phyloP scores from a whole-genome alignment of 2,888 invertebrate species.

The Heliconius ismenius region DNA sequence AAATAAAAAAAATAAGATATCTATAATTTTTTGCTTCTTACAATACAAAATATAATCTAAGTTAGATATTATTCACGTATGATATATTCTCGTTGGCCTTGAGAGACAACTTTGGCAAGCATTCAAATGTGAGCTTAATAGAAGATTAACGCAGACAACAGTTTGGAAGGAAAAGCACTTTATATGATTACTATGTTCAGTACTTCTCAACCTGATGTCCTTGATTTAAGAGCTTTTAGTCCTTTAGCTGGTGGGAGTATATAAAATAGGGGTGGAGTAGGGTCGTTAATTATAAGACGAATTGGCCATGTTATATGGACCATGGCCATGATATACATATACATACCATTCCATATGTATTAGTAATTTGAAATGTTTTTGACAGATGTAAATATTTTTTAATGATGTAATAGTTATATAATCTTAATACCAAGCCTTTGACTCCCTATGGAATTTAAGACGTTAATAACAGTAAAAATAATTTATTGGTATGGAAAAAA shows the following conservation, averaged over 20 bases:
- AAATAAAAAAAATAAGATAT: background rate
- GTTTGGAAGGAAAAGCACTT: slow-evolving; percentile 49
- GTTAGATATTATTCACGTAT: slow-evolving; percentile 17
- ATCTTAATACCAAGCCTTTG: too few relatives aligned
- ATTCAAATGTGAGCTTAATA: slow-evolving; percentile 47
- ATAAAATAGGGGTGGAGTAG: background rate
- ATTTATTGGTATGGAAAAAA: too few relatives aligned
- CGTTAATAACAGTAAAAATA: too few relatives aligned
- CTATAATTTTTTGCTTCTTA: background rate
- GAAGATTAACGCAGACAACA: slow-evolving; percentile 49
- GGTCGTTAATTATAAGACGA: background rate
- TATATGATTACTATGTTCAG: slow-evolving; percentile 49
- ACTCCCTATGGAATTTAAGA: too few relatives aligned
- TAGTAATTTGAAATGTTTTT: too few relatives aligned
- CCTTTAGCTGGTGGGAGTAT: background rate
- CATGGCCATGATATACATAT: too few relatives aligned
- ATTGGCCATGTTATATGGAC: background rate
- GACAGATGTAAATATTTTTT: too few relatives aligned
- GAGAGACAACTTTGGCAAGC: slow-evolving; percentile 41
- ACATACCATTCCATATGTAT: too few relatives aligned
- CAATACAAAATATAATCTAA: slow-evolving; percentile 3
- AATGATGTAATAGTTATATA: too few relatives aligned
- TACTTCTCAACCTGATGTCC: slow-evolving; percentile 41
- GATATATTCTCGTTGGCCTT: slow-evolving; percentile 40
- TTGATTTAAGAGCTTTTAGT: slow-evolving; percentile 19